Base-by-base conservation (phyloP, 1,140 invertebrate species). In the Solenopsis fugax region DNA sequence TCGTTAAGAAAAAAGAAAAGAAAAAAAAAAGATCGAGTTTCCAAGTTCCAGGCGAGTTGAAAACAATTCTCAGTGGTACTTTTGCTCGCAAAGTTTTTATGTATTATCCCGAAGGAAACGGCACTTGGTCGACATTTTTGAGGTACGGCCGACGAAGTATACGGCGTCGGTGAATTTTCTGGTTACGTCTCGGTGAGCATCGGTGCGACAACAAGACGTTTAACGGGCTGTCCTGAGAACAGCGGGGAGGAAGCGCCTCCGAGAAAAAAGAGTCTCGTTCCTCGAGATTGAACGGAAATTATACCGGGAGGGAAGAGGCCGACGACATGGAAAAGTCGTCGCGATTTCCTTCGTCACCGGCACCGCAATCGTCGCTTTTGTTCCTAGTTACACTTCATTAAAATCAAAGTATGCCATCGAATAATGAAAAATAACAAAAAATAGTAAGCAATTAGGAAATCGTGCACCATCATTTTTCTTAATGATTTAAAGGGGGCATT, bases 111-210 rank as follows among this genome's bases (percentile, higher is more conserved):
- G 64, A n/a, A 71, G 50, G 50, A 81, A 81, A 81, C 37, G 78
- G 78, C 50, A 81, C 64, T 81, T 71, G 9, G 64, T 71, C 78
- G 52, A 41, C 50, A 81, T 81, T 81, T 81, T 71, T 71, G 54
- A 56, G 37, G 37, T 5, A 56, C 64, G 52, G 9, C 37, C 64
- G 64, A 71, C 37, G 64, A 3, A 56, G 64, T 56, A 56, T n/a
- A 9, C 13, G 16, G n/a, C 34, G 21, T 18, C 37, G 50, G n/a
- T 58, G 64, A 65, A 56, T 81, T 58, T 50, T 71, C 64, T 56
- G 37, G 64, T 71, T 71, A 71, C 37, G 37, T 67, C 48, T 48
- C 34, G 52, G 6, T 71, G 37, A 81, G 37, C 64, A 81, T 81
- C 18, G 52, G 21, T 45, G 64, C 64, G 78, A 81, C 64, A 81